Evolutionary conservation across 2,113 vertebrate genomes (phyloP), one percentile per base, ranked within the genome.

Genomic region (Acanthisitta chloris): DNA sequence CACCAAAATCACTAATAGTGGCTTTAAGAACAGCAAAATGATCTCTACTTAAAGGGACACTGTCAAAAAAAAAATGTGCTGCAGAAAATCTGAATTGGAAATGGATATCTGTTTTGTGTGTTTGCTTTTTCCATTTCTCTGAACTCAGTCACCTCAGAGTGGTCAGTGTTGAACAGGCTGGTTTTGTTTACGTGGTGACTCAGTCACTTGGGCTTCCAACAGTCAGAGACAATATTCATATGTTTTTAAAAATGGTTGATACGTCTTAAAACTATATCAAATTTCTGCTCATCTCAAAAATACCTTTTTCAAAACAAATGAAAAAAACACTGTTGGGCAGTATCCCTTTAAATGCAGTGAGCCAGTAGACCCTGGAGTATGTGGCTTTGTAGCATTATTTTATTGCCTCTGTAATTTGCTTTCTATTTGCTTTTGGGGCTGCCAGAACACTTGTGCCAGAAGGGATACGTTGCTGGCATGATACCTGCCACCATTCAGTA

Each of bases 41-140:
- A 82, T 77, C 43, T 69, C 82, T 66, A 86, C 90, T 97, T 97
- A 97, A 97, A 97, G 97, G 97, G 97, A 97, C 92, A 97, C 97
- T 97, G 97, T 97, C 95, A 74, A 64, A 14, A 88, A 88, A 74
- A n/a, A 61, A 69, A 42, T 2, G 29, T 31, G 24, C 62, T 77
- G 67, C 52, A 62, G 79, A 92, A 77, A 87, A 76, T 57, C 43
- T 42, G 15, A 46, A 71, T 77, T 93, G 38, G 62, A 89, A 48
- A 51, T 74, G 42, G 45, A 64, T 21, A 17, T 40, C 40, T 49
- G 26, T 15, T 76, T 15, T 61, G 28, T 0, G 2, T 46, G 38
- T 94, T 88, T 52, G 38, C n/a, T 66, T 80, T 92, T 58, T 90
- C 31, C 4, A 2, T 86, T 89, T 79, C 61, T 94, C 65, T 94